These are phyloP conservation scores for Eupithecia insigniata DNA, from an alignment of 2,888 invertebrate genomes.

Conservation along the genomic window DNA sequence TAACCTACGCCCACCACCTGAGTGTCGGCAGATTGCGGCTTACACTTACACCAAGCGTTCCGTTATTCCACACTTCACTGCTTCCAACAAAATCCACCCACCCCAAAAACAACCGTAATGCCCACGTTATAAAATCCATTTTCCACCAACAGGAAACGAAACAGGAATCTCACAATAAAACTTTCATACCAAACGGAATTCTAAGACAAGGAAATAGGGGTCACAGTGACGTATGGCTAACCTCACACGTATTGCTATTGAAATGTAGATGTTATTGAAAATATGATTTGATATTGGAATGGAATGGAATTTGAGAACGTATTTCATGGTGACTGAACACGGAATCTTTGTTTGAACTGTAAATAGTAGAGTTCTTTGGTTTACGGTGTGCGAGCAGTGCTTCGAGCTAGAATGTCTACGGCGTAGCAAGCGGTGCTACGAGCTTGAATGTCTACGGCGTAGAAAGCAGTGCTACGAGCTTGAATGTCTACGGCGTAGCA, in stretches of 20 bases:
- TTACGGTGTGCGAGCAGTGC: neutral
- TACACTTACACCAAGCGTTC: slow-evolving; percentile 69
- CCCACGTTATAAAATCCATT: slow-evolving; percentile 38
- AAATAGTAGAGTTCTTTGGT: neutral
- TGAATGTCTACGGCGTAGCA: neutral
- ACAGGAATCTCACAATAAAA: slow-evolving; percentile 27
- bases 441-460: neutral
- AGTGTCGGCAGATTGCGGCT: slow-evolving; percentile 78
- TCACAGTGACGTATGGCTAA: slow-evolving; percentile 33
- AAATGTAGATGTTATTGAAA: slow-evolving; percentile 64
- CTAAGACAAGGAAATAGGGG: slow-evolving; percentile 38
- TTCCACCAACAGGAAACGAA: slow-evolving; percentile 9
- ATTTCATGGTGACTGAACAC: slow-evolving; percentile 27
- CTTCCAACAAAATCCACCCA: slow-evolving; percentile 33
- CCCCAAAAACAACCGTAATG: slow-evolving; percentile 45
- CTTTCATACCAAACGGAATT: slow-evolving; percentile 45
- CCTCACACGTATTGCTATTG: slow-evolving; percentile 48
- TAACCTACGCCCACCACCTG: slow-evolving; percentile 66
- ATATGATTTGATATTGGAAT: slow-evolving; percentile 55
- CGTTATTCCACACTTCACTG: slow-evolving; percentile 57
- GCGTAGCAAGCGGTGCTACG: neutral
- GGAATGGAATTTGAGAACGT: slow-evolving; percentile 43
- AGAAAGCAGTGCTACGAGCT: neutral
- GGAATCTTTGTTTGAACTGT: slow-evolving; percentile 8
- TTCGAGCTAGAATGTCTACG: neutral